Evolutionary conservation across 1,140 invertebrate species (phyloP).

Genomic region (Camponotus vicinus): DNA sequence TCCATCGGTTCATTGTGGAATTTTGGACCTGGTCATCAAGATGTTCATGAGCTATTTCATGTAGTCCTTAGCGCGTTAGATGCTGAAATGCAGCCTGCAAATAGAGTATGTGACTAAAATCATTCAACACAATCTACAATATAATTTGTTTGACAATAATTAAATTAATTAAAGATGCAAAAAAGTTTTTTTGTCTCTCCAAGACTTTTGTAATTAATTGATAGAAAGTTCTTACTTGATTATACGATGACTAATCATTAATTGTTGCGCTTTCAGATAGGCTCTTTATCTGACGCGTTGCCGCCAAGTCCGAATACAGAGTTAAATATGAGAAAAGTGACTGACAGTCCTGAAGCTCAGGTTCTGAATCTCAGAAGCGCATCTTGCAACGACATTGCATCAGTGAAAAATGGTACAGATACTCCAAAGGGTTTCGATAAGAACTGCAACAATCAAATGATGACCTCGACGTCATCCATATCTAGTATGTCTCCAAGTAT

Average conservation of each 20-base stretch:
- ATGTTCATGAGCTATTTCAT: constrained; percentile 96
- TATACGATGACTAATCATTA: not conserved
- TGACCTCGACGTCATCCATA: constrained; percentile 77
- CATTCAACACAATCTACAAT: not conserved
- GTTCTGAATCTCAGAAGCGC: constrained; percentile 79
- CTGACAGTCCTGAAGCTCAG: constrained; percentile 77
- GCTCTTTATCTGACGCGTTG: constrained; percentile 91
- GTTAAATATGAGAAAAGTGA: constrained; percentile 76
- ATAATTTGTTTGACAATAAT: not conserved
- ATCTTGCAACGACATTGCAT: constrained; percentile 83
- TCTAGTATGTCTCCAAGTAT: constrained; percentile 70
- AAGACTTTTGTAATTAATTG: constrained; percentile 11
- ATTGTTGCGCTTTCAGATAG: constrained; percentile 83
- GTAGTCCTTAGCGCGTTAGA: constrained; percentile 94
- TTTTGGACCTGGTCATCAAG: constrained; percentile 95
- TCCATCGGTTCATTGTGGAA: constrained; percentile 93
- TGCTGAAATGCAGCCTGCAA: constrained; percentile 90
- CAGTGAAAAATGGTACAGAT: constrained; percentile 67
- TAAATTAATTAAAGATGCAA: not conserved
- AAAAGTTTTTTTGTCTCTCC: not conserved
- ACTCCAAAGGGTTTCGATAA: constrained; percentile 75
- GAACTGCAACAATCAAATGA: constrained; percentile 76
- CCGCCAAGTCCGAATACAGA: constrained; percentile 73
- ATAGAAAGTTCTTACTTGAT: not conserved
- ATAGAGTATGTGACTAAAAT: constrained; percentile 84